Evolutionary conservation across 2,113 vertebrate genomes (phyloP), one percentile per base, ranked within the genome.

Genomic region (Semnornis frantzii): DNA sequence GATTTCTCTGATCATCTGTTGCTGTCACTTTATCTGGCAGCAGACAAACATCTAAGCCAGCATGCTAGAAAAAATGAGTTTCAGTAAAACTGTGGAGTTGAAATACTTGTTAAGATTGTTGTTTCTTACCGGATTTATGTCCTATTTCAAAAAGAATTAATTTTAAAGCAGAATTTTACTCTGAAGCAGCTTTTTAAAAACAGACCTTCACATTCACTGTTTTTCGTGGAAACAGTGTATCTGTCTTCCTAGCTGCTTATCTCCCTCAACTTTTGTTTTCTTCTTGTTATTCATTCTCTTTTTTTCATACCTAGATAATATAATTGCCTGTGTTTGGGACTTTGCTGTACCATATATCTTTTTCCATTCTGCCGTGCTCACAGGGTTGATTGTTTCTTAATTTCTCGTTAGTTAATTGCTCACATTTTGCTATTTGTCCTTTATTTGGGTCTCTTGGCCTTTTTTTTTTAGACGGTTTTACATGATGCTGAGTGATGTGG

Each of bases 1-100:
- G 1, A 4, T 64, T 83, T 66, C 12, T 68, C 4, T 1, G 0
- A 0, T 57, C 7, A 6, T 72, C 18, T 54, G 3, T 37, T 7
- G 7, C 34, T 10, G 3, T 21, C 10, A 2, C 7, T 28, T 70
- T 28, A 13, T 33, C 20, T 82, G 21, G 52, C 19, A 33, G 34
- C 59, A 39, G 60, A 44, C 8, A 23, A 31, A 31, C n/a, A n/a
- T 31, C 8, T 59, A 31, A 71, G 4, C 8, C 17, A 21, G 8
- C 12, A 20, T 7, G 12, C 12, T 54, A 25, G 33, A 73, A 76
- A 55, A 46, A 57, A 15, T 1, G 2, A 21, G 6, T 55, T 39
- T 39, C 34, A 9, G 34, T 59, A 50, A 66, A 80, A 44, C 23
- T 28, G 7, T 3, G 0, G 11, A 50, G 16, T 16, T 79, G 3